Conservation (phyloP, 2,797 vertebrate genomes). For the Neosalanx taihuensis region DNA sequence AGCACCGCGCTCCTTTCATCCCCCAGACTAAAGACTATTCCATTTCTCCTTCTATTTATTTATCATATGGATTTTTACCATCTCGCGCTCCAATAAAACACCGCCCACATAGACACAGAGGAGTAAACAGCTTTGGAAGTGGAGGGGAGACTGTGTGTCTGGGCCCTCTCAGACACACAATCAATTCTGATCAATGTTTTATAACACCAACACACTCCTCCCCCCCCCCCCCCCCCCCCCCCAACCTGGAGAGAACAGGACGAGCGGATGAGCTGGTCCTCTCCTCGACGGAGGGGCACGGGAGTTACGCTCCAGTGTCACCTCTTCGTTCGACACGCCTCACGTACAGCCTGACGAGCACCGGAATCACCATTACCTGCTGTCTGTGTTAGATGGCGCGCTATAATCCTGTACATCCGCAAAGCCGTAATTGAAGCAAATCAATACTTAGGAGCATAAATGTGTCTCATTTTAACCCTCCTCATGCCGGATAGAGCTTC, state of each 20-base stretch:
- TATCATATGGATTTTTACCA: slow-evolving; percentile 42
- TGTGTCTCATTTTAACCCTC: no score
- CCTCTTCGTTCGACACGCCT: slow-evolving; percentile 38
- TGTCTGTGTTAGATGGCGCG: neutral
- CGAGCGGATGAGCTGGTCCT: slow-evolving; percentile 25
- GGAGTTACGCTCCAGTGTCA: slow-evolving; percentile 19
- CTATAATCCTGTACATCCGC: neutral
- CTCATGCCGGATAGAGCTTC: no score
- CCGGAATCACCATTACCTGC: slow-evolving; percentile 1
- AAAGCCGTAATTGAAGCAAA: neutral
- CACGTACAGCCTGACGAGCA: neutral
- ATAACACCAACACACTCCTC: slow-evolving; percentile 48
- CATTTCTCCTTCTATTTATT: slow-evolving; percentile 39
- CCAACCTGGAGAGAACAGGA: slow-evolving; percentile 31
- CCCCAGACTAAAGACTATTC: slow-evolving; percentile 12
- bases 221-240: slow-evolving; percentile 35
- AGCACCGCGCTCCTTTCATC: neutral
- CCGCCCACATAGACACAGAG: slow-evolving; percentile 36
- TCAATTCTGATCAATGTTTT: slow-evolving; percentile 61
- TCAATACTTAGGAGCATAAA: neutral
- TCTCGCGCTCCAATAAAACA: slow-evolving; percentile 44
- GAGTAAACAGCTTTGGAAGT: slow-evolving; percentile 13
- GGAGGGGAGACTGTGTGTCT: slow-evolving; percentile 35
- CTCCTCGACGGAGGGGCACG: slow-evolving; percentile 31
- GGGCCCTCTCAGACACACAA: slow-evolving; percentile 44